A percentile compares a stretch with the other conserved stretches of the same genome.
These are phyloP conservation scores for Tympanuchus pallidicinctus DNA, from an alignment of 2,113 vertebrate genomes.

Conservation along the genomic window DNA sequence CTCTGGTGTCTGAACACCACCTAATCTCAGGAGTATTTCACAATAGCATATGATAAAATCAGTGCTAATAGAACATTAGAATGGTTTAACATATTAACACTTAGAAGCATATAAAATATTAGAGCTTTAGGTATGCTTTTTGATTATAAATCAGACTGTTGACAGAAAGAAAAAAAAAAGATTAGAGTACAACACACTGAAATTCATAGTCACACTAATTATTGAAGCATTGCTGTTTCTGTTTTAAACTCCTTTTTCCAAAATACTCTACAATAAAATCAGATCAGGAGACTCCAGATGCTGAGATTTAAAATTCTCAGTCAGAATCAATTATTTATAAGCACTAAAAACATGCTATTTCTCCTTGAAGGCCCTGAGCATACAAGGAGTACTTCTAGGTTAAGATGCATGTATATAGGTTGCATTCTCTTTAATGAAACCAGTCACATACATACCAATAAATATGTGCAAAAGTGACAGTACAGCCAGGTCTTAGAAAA, in stretches of 20 bases:
- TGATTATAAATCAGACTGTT: constrained; percentile 8
- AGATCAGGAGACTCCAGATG: neutral
- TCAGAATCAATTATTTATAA: constrained; percentile 24
- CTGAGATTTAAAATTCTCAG: constrained; percentile 12
- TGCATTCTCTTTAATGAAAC: neutral
- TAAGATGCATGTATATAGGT: neutral
- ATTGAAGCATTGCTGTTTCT: neutral
- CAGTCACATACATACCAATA: neutral
- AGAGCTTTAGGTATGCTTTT: constrained; percentile 33
- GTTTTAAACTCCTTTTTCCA: neutral
- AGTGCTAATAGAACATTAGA: constrained; percentile 55
- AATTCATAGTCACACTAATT: neutral
- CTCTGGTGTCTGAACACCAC: constrained; percentile 56
- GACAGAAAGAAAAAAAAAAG: neutral
- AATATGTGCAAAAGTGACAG: neutral
- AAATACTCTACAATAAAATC: neutral
- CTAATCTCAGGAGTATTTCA: constrained; percentile 58
- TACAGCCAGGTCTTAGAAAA: neutral
- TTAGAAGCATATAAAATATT: constrained; percentile 48
- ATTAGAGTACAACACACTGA: neutral
- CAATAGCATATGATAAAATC: constrained; percentile 52
- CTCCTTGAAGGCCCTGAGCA: neutral
- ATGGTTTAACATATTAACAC: constrained; percentile 58
- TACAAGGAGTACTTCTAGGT: neutral
- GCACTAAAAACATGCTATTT: neutral